Evolutionary conservation across 1,140 invertebrate species (phyloP), one percentile per base, ranked within the genome.

Genomic region (Drosophila biarmipes): DNA sequence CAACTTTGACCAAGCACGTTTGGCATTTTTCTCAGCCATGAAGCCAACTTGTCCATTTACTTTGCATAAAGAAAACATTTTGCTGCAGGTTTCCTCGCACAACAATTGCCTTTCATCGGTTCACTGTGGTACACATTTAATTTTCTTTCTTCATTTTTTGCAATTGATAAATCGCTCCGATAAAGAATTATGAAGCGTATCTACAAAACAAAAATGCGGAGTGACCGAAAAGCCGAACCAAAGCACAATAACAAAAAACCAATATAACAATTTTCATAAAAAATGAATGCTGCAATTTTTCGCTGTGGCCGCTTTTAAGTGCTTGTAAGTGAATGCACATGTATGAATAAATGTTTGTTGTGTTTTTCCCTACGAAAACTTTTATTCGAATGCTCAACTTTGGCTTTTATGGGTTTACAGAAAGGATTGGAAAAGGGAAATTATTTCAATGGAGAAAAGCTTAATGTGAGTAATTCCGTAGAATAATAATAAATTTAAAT

Each of bases 121-220:
- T n/a, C 49, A 46, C 12, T 45, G 12, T 45, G 29, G 48, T 46
- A 45, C 43, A 17, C n/a, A 31, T 27, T 48, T 31, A 42, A 42
- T 17, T 31, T 57, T 29, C 61, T 59, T 46, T 61, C 34, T 27
- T 35, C 5, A 24, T 24, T 52, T 35, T 59, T 81, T 63, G 8
- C 45, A 49, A 74, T 71, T 84, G 80, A 84, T 84, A 79, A 84
- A 84, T 75, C 57, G 64, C 37, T 19, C 52, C 49, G 71, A 84
- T 79, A 61, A 61, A 61, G 58, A 61, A 56, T 84, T 82, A 82
- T 84, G 59, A 71, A 68, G 69, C 80, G 74, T 35, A 64, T 71
- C 64, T 48, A 58, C 48, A 67, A 54, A 75, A 78, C 69, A 58
- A 75, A 55, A 34, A 52, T 37, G 48, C 34, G 34, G 34, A 59